phyloP scores from a whole-genome alignment of 2,113 vertebrate species.

The Poeciliopsis occidentalis region DNA sequence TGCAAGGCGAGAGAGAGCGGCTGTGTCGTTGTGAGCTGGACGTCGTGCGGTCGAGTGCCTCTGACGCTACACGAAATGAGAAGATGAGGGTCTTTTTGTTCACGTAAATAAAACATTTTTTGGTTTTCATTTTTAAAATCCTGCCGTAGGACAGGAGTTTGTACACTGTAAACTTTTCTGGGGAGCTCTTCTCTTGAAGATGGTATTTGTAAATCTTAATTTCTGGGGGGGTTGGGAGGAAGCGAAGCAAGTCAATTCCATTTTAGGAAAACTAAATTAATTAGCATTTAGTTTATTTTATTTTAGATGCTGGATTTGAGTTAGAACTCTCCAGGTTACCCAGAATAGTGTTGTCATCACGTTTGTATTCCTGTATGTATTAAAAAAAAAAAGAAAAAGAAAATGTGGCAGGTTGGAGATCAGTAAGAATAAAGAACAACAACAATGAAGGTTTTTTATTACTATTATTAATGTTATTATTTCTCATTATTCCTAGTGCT shows the following conservation, averaged over 20 bases:
- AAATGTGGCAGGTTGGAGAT: slow-evolving; percentile 57
- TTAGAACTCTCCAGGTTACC: slow-evolving; percentile 95
- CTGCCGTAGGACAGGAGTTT: slow-evolving; percentile 96
- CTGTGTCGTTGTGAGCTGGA: slow-evolving; percentile 28
- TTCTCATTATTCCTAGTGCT: slow-evolving; percentile 88
- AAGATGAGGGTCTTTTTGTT: slow-evolving; percentile 90
- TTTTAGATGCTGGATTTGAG: slow-evolving; percentile 92
- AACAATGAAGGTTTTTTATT: slow-evolving; percentile 91
- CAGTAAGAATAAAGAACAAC: slow-evolving; percentile 88
- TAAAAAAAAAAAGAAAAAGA: slow-evolving; percentile 73
- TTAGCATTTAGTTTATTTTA: slow-evolving; percentile 60
- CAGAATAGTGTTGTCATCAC: slow-evolving; percentile 86
- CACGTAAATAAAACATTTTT: slow-evolving; percentile 62
- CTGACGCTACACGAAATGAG: slow-evolving; percentile 87
- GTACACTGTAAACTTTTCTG: slow-evolving; percentile 97
- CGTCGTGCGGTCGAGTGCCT: slow-evolving; percentile 77
- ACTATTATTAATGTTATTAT: slow-evolving; percentile 55
- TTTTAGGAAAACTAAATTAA: slow-evolving; percentile 82
- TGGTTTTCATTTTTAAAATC: slow-evolving; percentile 55
- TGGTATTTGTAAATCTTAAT: slow-evolving; percentile 92
- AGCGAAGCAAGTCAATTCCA: slow-evolving; percentile 85
- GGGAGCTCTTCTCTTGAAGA: slow-evolving; percentile 84
- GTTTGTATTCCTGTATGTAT: slow-evolving; percentile 88
- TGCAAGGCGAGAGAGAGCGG: background rate
- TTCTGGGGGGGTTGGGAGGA: slow-evolving; percentile 73